Percentiles rank a stretch among this genome's conserved stretches.
Evolutionary conservation across 2,888 invertebrate genomes (phyloP).

Genomic region (Balanococcus diminutus): DNA sequence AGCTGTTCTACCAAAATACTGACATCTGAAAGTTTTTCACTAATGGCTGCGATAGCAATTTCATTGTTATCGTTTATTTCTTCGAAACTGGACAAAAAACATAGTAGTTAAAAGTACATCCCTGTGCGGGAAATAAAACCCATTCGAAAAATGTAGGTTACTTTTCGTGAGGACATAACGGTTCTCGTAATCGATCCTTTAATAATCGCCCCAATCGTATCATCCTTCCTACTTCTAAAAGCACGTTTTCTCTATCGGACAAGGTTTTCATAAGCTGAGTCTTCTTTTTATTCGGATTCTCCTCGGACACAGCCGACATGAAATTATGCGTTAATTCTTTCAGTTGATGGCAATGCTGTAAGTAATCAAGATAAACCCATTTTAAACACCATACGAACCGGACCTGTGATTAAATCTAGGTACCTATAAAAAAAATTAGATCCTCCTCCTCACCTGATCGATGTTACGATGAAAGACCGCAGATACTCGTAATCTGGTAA

Average conservation of each 20-base stretch:
- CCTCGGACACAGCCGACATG: slow-evolving; percentile 62
- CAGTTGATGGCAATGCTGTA: slow-evolving; percentile 69
- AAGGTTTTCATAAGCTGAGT: slow-evolving; percentile 60
- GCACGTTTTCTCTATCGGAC: slow-evolving; percentile 68
- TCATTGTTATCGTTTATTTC: slow-evolving; percentile 58
- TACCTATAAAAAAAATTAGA: not conserved
- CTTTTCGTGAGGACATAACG: slow-evolving; percentile 61
- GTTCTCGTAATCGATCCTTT: slow-evolving; percentile 70
- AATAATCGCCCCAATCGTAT: slow-evolving; percentile 72
- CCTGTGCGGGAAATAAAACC: not conserved
- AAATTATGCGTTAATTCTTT: slow-evolving; percentile 68
- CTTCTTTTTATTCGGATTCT: slow-evolving; percentile 46
- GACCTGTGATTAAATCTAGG: not conserved
- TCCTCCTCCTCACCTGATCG: slow-evolving; percentile 61
- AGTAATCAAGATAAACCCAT: slow-evolving; percentile 30
- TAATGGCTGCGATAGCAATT: slow-evolving; percentile 70
- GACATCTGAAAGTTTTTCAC: slow-evolving; percentile 70
- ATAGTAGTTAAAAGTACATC: not conserved
- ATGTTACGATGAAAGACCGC: slow-evolving; percentile 76
- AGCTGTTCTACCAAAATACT: slow-evolving; percentile 72
- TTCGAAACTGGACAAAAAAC: slow-evolving; percentile 50
- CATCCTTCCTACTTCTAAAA: slow-evolving; percentile 75
- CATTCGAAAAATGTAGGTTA: no score
- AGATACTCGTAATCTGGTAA: slow-evolving; percentile 76
- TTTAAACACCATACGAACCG: not conserved